Evolutionary conservation across 2,113 vertebrate genomes (phyloP), one percentile per base, ranked within the genome.

Genomic region (Columba janthina): DNA sequence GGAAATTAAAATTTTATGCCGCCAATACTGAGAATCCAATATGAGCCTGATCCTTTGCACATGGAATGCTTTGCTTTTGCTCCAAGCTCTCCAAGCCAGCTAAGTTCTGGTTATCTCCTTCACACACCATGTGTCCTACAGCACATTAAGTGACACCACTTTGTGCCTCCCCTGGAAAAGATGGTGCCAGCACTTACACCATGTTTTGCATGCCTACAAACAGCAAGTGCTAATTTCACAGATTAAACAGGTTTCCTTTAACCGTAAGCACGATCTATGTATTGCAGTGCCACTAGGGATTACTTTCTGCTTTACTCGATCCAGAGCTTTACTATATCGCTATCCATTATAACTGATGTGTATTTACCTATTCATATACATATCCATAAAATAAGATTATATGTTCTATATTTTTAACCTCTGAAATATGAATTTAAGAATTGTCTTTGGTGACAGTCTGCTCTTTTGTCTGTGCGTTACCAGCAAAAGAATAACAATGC

Each of bases 1-100:
- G 60, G 56, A 93, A 93, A 91, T 85, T 70, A 78, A 92, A 94
- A 50, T 88, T 94, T 91, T 46, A 85, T 85, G 78, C 17, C 4
- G 3, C 38, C 29, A n/a, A 42, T 46, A 62, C 36, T 38, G 64
- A 77, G 54, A 94, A 94, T 69, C 50, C 58, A 69, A 16, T 4
- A 79, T 5, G 7, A 85, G 31, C 36, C 87, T 18, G 78, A 90
- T 70, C 64, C 73, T 87, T 66, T 57, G 36, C 62, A 62, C n/a
- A 46, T 12, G 61, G 81, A 92, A 42, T 20, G 14, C 16, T 8
- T 54, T 66, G 38, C 57, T 17, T 94, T 36, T 69, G 31, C 82
- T 65, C 50, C 74, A 57, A 24, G 78, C 26, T 82, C 44, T 51
- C 73, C n/a, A 71, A 85, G 44, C 31, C 69, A 56, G 65, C 44